A percentile compares a stretch with the other conserved stretches of the same genome.
Conservation (phyloP, 2,888 invertebrate genomes). For the Asteroscopus sphinx region DNA sequence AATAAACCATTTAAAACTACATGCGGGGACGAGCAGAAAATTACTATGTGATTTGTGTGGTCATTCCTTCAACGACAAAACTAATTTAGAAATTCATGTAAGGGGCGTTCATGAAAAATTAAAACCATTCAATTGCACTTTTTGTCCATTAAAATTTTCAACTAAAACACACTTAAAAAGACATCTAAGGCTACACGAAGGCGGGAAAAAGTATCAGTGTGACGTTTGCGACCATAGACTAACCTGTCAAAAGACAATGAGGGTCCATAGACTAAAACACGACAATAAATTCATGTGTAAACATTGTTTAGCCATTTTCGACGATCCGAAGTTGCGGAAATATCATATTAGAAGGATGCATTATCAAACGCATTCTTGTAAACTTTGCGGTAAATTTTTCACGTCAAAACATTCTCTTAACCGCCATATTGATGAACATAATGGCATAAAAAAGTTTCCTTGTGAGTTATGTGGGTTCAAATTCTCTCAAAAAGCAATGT, state of each 20-base stretch:
- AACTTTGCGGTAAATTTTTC: constrained; percentile 22
- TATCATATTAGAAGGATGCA: neutral
- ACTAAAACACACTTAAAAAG: constrained; percentile 23
- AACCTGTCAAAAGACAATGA: constrained; percentile 1
- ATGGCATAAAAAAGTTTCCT: constrained; percentile 3
- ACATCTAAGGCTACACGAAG: constrained; percentile 18
- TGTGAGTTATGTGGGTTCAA: constrained; percentile 25
- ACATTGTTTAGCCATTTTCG: constrained; percentile 25
- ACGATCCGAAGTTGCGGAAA: neutral
- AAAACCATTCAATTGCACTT: constrained; percentile 9
- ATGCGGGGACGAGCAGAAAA: constrained; percentile 28
- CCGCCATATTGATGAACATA: constrained; percentile 33
- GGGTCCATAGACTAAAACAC: constrained; percentile 39
- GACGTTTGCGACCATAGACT: constrained; percentile 22
- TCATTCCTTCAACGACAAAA: constrained; percentile 22
- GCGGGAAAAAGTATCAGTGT: constrained; percentile 15
- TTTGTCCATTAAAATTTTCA: constrained; percentile 28
- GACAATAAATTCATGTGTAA: constrained; percentile 36
- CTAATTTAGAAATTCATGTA: constrained; percentile 36
- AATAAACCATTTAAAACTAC: constrained; percentile 30
- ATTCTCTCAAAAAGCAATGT: constrained; percentile 25
- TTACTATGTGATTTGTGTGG: constrained; percentile 47
- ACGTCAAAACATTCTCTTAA: constrained; percentile 9
- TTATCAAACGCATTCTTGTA: neutral
- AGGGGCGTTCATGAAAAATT: constrained; percentile 38